Percentiles rank a stretch among this genome's conserved stretches.
phyloP scores from a whole-genome alignment of 30 jellyfish, hydroid and myxozoan genomes.

The Mastigias papua region DNA sequence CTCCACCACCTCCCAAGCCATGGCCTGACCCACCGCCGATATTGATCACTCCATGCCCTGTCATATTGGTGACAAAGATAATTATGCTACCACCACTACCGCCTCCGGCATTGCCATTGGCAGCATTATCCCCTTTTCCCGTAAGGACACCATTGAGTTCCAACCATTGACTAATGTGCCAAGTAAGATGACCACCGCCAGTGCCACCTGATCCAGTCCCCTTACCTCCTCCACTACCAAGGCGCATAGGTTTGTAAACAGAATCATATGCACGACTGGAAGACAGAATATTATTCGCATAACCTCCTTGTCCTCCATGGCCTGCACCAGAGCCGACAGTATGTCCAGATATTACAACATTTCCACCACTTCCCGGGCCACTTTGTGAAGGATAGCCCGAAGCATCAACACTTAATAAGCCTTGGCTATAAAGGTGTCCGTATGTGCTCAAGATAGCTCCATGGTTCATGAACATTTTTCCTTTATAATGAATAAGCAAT shows the following conservation, averaged over 20 bases:
- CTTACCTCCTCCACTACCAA: conserved; percentile 75
- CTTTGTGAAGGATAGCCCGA: conserved; percentile 27
- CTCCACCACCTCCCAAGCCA: conserved; percentile 66
- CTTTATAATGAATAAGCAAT: conserved; percentile 53
- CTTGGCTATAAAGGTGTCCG: conserved; percentile 67
- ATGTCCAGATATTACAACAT: conserved; percentile 1
- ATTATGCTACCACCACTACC: conserved; percentile 72
- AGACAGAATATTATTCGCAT: conserved; percentile 4
- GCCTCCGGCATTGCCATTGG: conserved; percentile 72
- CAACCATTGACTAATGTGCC: conserved; percentile 64
- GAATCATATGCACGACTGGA: conserved; percentile 61
- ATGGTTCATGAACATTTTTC: conserved; percentile 62
- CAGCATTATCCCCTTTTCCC: conserved; percentile 68
- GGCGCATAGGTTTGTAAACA: conserved; percentile 52
- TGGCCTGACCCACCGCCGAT: conserved; percentile 70
- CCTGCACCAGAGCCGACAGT: conserved; percentile 72
- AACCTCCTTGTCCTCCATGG: conserved; percentile 79
- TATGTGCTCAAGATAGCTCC: conserved; percentile 55
- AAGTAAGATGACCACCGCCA: conserved; percentile 74
- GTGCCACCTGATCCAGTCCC: conserved; percentile 66
- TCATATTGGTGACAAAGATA: conserved; percentile 56
- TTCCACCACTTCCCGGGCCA: conserved; percentile 64
- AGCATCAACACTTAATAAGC: conserved; percentile 32
- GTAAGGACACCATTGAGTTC: conserved; percentile 64
- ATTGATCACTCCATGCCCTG: conserved; percentile 72